Conservation (phyloP, 2,113 vertebrate genomes). For the Hippoglossus stenolepis region DNA sequence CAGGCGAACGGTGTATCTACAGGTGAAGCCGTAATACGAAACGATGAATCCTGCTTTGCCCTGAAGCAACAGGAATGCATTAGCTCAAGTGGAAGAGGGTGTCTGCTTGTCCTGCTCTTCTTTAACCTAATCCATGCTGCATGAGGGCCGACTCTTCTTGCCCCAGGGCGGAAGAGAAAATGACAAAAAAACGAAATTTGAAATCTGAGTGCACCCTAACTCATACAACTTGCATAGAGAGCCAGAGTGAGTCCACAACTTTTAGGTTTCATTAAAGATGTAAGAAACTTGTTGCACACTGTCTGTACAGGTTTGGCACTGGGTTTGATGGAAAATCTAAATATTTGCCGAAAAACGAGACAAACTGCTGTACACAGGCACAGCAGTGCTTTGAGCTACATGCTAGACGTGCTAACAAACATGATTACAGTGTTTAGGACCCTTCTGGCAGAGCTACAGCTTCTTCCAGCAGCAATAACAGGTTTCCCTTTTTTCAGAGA, state of each 20-base stretch:
- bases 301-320: too few relatives aligned
- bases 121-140: constrained; percentile 10
- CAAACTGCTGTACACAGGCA: too few relatives aligned
- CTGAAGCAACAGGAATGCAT: constrained; percentile 22
- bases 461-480: too few relatives aligned
- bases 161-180: constrained; percentile 18
- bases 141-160: constrained; percentile 6
- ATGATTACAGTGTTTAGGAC: too few relatives aligned
- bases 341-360: too few relatives aligned
- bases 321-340: too few relatives aligned
- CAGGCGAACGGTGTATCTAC: background rate
- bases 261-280: background rate
- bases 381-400: too few relatives aligned
- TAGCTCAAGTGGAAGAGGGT: constrained; percentile 7
- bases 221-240: background rate
- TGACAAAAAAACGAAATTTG: background rate
- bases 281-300: background rate
- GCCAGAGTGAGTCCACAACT: background rate
- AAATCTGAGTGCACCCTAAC: background rate
- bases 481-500: background rate
- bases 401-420: too few relatives aligned
- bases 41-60: background rate
- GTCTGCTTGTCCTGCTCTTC: constrained; percentile 15
- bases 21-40: constrained; percentile 31
- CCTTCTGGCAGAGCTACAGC: too few relatives aligned